Evolutionary conservation across 53 echinoderm and acorn worm species (phyloP), one percentile per base, ranked within the genome.

Genomic region (Echinarachnius parma): DNA sequence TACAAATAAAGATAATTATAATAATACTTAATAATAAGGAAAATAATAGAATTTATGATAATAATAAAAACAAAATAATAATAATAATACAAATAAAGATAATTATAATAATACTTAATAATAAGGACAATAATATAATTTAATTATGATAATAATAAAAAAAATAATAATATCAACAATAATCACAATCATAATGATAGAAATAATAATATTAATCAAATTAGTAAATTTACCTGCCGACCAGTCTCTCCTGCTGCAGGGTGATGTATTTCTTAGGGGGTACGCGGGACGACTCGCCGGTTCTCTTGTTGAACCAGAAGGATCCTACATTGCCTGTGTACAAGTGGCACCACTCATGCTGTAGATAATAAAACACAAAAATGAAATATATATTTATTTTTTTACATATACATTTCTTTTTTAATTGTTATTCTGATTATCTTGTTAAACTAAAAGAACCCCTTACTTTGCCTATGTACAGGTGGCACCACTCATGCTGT

Each of bases 281-380:
- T 32, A 79, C 69, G 26, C 90, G 62, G 3, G 74, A 66, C 18
- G 82, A 79, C 53, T 86, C 82, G 4, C 90, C 90, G 3, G 90
- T 90, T 31, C 82, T 60, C 53, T 90, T 90, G 69, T 90, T 90
- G 48, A 90, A 90, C 90, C 90, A 90, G 60, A 90, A 90, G 31
- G 90, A 78, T 18, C 90, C 90, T 61, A 82, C 85, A 44, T 86
- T 68, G 23, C 75, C 57, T 8, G 90, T 86, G 60, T 82, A 82
- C 20, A 90, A 74, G 60, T 82, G 86, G 48, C 82, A 82, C 90
- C 90, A 90, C 21, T 90, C 86, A 78, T 86, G 79, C 90, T 90
- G 33, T 59, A 34, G 21, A 59, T 13, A 56, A 15, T 18, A 56
- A 56, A 16, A 56, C 15, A 29, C 18, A 14, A 28, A 56, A 56